phyloP scores from a whole-genome alignment of 2,888 invertebrate genomes.

The Thymelicus lineola region DNA sequence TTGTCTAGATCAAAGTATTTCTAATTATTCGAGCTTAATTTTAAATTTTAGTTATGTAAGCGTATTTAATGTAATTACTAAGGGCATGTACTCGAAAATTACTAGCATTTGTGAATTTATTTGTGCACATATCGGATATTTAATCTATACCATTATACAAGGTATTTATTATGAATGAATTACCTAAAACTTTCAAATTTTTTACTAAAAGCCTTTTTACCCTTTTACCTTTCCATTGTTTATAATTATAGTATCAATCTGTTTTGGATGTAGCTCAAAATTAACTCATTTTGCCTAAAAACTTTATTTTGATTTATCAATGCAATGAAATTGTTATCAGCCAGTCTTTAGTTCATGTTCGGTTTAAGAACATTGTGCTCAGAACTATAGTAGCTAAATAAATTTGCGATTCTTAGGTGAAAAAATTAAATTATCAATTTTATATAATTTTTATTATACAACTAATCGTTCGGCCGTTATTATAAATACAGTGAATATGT shows the following conservation, averaged over 20 bases:
- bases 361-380: no score
- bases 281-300: not conserved
- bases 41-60: slow-evolving; percentile 44
- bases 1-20: slow-evolving; percentile 44
- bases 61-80: slow-evolving; percentile 44
- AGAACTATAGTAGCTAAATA: no score
- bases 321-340: no score
- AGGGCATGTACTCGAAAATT: slow-evolving; percentile 42
- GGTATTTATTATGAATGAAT: not conserved
- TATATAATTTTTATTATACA: slow-evolving; percentile 5
- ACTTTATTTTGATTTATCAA: no score
- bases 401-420: no score
- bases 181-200: not conserved
- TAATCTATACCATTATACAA: not conserved
- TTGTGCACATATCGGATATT: slow-evolving; percentile 41
- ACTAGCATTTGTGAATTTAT: slow-evolving; percentile 40
- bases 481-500: not conserved
- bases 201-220: not conserved
- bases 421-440: not conserved
- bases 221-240: not conserved
- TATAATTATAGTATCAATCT: not conserved
- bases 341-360: no score
- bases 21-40: slow-evolving; percentile 49
- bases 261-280: not conserved
- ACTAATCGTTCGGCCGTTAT: not conserved